Evolutionary conservation across 2,113 vertebrate species (phyloP).

Genomic region (Orycteropus afer): DNA sequence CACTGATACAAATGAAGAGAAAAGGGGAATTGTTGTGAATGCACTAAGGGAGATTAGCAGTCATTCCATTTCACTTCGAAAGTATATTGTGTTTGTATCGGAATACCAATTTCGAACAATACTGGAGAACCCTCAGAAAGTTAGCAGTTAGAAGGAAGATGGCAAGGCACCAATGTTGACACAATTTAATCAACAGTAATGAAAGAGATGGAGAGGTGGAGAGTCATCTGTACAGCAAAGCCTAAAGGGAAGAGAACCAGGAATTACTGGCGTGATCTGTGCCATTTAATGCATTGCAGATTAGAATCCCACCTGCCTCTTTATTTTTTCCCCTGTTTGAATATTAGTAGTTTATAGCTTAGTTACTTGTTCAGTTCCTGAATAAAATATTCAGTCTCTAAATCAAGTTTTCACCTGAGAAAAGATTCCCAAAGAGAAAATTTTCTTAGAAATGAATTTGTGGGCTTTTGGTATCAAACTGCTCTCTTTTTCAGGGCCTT

Average conservation of each 20-base stretch:
- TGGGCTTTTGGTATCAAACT: slow-evolving; percentile 16
- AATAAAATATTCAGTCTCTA: neutral
- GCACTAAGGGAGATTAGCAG: slow-evolving; percentile 20
- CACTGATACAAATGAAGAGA: slow-evolving; percentile 47
- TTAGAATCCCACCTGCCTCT: neutral
- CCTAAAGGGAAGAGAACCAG: neutral
- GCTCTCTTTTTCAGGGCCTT: neutral
- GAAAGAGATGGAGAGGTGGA: neutral
- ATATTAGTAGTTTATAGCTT: neutral
- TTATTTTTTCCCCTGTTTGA: neutral
- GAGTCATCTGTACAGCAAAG: neutral
- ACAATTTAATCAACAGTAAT: slow-evolving; percentile 23
- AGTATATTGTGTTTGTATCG: slow-evolving; percentile 25
- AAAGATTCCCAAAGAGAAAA: slow-evolving; percentile 2
- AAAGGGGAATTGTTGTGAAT: slow-evolving; percentile 20
- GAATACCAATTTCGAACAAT: slow-evolving; percentile 47
- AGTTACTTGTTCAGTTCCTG: neutral
- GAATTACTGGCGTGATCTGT: neutral
- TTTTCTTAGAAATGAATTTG: slow-evolving; percentile 45
- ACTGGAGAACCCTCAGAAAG: slow-evolving; percentile 2
- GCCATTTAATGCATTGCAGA: slow-evolving; percentile 32
- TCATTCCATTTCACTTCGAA: neutral
- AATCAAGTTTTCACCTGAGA: slow-evolving; percentile 34
- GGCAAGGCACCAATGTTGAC: neutral
- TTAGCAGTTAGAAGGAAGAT: neutral